These are phyloP conservation scores for Parnassius glacialis DNA, from an alignment of 2,888 invertebrate species.

Conservation along the genomic window DNA sequence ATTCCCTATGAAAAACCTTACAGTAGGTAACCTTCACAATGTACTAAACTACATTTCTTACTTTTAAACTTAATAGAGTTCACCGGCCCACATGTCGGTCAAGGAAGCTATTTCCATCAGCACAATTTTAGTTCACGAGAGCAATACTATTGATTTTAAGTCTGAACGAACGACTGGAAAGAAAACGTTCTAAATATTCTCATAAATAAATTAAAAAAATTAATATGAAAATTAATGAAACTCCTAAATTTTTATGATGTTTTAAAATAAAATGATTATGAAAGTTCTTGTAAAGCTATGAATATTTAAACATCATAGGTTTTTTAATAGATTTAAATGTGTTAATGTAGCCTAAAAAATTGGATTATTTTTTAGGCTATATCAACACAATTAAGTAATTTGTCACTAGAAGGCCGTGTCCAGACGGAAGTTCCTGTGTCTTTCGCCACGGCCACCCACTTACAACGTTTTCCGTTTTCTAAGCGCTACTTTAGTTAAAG, in stretches of 20 bases:
- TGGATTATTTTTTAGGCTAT: no score
- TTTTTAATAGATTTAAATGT: no score
- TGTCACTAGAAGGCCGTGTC: constrained; percentile 30
- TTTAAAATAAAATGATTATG: no score
- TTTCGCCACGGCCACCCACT: constrained; percentile 47
- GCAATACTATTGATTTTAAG: constrained; percentile 13
- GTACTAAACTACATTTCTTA: neutral
- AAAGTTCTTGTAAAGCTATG: no score
- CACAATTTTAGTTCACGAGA: constrained; percentile 14
- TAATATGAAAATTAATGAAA: no score
- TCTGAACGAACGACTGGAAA: neutral
- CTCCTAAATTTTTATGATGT: no score
- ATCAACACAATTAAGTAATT: constrained; percentile 8
- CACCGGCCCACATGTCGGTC: constrained; percentile 12
- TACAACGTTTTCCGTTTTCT: constrained; percentile 37
- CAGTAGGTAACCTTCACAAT: no score
- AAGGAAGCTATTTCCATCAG: constrained; percentile 14
- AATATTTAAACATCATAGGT: no score
- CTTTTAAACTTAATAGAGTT: constrained; percentile 7
- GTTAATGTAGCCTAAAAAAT: no score
- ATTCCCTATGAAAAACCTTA: no score
- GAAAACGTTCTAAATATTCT: constrained; percentile 3
- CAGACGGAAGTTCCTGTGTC: constrained; percentile 49
- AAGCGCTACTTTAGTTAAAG: constrained; percentile 8
- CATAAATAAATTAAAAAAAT: no score